phyloP scores from a whole-genome alignment of 2,113 vertebrate genomes.

The Triplophysa siluroides region DNA sequence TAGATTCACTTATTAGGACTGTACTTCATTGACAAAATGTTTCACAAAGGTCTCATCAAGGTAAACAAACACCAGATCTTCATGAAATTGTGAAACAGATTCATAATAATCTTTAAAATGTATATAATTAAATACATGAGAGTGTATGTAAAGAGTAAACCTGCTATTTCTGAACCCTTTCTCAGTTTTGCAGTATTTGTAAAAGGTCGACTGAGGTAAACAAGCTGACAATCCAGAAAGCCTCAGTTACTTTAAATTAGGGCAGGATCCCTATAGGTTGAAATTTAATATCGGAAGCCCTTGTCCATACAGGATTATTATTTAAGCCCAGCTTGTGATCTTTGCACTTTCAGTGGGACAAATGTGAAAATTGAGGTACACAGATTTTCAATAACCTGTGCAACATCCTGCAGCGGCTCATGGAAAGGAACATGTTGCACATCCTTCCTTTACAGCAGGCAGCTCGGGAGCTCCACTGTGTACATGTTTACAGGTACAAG shows the following conservation, averaged over 20 bases:
- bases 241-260: slow-evolving; percentile 77
- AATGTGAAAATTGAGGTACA: slow-evolving; percentile 76
- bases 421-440: slow-evolving; percentile 58
- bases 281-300: slow-evolving; percentile 74
- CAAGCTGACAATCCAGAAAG: slow-evolving; percentile 31
- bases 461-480: slow-evolving; percentile 57
- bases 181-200: background rate
- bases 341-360: slow-evolving; percentile 82
- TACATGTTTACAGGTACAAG: slow-evolving; percentile 73
- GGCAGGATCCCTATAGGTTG: slow-evolving; percentile 73
- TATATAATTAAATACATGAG: background rate
- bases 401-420: slow-evolving; percentile 66
- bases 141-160: background rate
- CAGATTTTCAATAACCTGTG: slow-evolving; percentile 77
- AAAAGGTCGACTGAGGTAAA: slow-evolving; percentile 35
- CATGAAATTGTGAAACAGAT: background rate
- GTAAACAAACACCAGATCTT: too few relatives aligned
- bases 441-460: slow-evolving; percentile 66
- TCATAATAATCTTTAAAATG: background rate
- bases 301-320: slow-evolving; percentile 81
- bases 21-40: too few relatives aligned
- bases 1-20: too few relatives aligned
- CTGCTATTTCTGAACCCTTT: background rate
- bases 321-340: slow-evolving; percentile 74
- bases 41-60: too few relatives aligned